Conservation (phyloP, 2,113 vertebrate genomes). For the Lasiurus borealis region DNA sequence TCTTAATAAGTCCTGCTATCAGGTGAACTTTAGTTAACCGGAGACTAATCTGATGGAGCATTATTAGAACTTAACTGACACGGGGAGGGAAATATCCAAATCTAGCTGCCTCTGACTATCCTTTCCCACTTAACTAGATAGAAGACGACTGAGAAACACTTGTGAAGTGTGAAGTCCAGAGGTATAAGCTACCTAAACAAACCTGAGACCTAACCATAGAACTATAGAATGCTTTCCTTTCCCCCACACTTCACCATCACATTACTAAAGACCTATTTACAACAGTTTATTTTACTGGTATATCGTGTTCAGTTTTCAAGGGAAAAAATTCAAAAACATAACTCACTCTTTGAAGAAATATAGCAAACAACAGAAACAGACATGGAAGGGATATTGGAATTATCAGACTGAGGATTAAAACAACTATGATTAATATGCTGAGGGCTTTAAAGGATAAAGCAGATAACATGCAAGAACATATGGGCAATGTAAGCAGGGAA, state of each 20-base stretch:
- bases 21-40: constrained; percentile 8
- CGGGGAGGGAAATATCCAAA: background rate
- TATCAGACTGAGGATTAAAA: constrained; percentile 5
- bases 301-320: background rate
- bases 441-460: constrained; percentile 20
- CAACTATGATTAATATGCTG: background rate
- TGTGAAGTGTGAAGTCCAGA: background rate
- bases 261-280: background rate
- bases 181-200: background rate
- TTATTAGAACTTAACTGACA: background rate
- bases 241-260: background rate
- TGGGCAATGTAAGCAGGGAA: background rate
- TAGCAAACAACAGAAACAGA: background rate
- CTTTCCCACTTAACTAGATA: background rate
- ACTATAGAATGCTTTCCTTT: background rate
- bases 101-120: background rate
- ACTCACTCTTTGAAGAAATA: background rate
- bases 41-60: background rate
- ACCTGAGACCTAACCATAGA: background rate
- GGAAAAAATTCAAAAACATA: constrained; percentile 14
- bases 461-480: background rate
- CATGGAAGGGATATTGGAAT: background rate
- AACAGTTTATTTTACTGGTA: background rate
- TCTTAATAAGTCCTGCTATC: background rate
- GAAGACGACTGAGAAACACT: background rate